Evolutionary conservation across 2,113 vertebrate species (phyloP).

Genomic region (Stigmatopora argus): DNA sequence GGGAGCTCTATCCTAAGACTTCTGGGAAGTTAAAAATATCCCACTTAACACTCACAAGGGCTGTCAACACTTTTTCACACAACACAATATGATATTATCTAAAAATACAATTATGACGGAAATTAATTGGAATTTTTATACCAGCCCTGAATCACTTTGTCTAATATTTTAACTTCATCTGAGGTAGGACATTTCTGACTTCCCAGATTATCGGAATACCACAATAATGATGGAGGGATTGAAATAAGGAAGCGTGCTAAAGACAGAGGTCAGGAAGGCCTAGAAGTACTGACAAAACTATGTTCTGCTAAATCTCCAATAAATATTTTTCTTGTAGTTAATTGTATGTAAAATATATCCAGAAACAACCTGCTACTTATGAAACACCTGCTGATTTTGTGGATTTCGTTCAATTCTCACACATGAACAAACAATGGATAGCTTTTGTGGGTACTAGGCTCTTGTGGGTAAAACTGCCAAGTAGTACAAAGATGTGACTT

Average conservation of each 20-base stretch:
- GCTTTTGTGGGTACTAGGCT: background rate
- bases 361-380: no score
- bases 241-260: conserved; percentile 50
- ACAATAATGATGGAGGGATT: conserved; percentile 22
- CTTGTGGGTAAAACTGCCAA: background rate
- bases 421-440: background rate
- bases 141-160: background rate
- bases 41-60: background rate
- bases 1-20: background rate
- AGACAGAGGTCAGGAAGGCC: conserved; percentile 41
- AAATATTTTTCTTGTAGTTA: background rate
- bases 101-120: no score
- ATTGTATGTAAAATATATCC: background rate
- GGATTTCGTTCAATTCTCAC: background rate
- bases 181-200: background rate
- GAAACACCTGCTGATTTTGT: background rate
- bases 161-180: background rate
- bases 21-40: background rate
- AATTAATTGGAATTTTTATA: no score
- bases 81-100: background rate
- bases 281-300: conserved; percentile 8
- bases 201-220: background rate
- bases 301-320: conserved; percentile 7
- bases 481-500: background rate
- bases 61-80: background rate